These are phyloP conservation scores for Stomatorhinus walkeri DNA, from an alignment of 2,797 vertebrate genomes.

Conservation along the genomic window DNA sequence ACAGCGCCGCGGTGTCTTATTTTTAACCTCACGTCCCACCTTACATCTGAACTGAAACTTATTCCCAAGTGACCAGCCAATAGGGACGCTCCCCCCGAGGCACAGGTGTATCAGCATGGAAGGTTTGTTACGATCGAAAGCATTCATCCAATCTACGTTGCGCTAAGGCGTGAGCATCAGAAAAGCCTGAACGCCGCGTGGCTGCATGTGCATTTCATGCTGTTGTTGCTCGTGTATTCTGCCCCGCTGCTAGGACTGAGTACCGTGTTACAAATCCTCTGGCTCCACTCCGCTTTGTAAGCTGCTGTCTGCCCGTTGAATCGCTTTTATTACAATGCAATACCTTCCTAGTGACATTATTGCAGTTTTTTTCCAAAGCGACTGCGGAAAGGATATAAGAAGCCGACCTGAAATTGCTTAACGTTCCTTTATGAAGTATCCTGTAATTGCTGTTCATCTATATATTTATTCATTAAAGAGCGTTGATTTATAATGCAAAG, in stretches of 20 bases:
- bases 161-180: background rate
- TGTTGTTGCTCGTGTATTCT: background rate
- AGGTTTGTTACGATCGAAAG: background rate
- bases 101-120: background rate
- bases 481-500: background rate
- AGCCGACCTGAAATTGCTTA: background rate
- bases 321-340: background rate
- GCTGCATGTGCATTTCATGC: background rate
- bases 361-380: background rate
- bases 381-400: background rate
- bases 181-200: background rate
- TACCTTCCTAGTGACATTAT: background rate
- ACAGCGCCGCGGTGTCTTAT: background rate
- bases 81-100: background rate
- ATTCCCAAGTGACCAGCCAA: background rate
- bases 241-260: background rate
- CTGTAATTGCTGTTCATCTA: background rate
- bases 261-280: background rate
- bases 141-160: background rate
- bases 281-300: background rate
- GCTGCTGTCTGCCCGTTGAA: background rate
- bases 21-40: background rate
- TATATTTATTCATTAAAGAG: background rate
- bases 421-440: background rate
- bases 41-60: background rate